Evolutionary conservation across 2,888 invertebrate species (phyloP), one percentile per base, ranked within the genome.

Genomic region (Athetis lepigone): DNA sequence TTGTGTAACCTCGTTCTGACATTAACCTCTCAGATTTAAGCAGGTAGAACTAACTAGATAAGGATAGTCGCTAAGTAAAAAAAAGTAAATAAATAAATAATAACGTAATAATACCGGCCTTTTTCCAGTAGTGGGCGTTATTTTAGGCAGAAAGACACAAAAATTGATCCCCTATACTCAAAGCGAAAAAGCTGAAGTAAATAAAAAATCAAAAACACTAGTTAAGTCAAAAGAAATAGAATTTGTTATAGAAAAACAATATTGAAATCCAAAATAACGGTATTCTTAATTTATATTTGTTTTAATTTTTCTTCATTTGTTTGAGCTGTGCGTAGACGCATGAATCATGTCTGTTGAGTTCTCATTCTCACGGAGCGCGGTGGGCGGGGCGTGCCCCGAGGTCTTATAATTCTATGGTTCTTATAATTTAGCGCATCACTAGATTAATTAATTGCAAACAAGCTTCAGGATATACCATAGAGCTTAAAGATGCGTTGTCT

Each of bases 301-400:
- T 66, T 37, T 16, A n/a, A 18, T 60, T 63, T 36, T 13, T 36
- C 23, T 7, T 25, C 23, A n/a, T 45, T 16, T 36, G n/a, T 29
- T 27, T 13, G 1, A 23, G 11, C 4, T 43, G 21, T 45, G 63
- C 23, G 62, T 52, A 19, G 9, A 36, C 36, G 52, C 65, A 65
- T 67, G 67, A 72, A 47, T 72, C 72, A 72, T 47, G 33, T 19
- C n/a, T 2, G 39, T 37, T 2, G 23, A 37, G 36, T 52, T 52
- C 18, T 33, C 49, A 62, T 18, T n/a, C n/a, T n/a, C n/a, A n/a
- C n/a, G n/a, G n/a, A n/a, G n/a, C n/a, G n/a, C n/a, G n/a, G n/a
- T n/a, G n/a, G n/a, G n/a, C 71, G 37, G n/a, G 49, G 65, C 37
- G 61, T 61, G 65, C n/a, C 23, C 21, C 29, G n/a, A 13, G 36